These are phyloP conservation scores for Saiga tatarica DNA, from an alignment of 2,113 vertebrate genomes.

Conservation along the genomic window DNA sequence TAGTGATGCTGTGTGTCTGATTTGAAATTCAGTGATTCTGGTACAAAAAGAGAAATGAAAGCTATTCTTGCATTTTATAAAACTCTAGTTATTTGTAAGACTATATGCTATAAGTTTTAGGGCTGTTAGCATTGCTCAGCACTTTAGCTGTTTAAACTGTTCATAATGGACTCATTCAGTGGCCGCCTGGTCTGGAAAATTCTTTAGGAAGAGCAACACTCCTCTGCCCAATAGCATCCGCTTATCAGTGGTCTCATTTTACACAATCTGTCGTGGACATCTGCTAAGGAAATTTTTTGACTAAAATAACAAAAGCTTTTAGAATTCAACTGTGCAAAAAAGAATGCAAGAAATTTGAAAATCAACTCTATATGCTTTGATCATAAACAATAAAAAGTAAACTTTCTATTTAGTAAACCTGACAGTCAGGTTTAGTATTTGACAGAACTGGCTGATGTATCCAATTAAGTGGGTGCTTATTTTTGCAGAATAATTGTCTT, in stretches of 20 bases:
- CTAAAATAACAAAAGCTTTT: not conserved
- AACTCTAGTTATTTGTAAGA: not conserved
- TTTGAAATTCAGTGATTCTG: not conserved
- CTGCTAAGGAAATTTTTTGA: conserved; percentile 27
- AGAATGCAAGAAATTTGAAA: not conserved
- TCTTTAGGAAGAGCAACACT: not conserved
- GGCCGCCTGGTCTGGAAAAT: not conserved
- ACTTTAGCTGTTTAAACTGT: not conserved
- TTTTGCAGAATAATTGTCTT: not conserved
- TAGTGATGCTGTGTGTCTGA: not conserved
- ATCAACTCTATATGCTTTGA: not conserved
- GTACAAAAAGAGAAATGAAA: not conserved
- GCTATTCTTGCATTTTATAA: not conserved
- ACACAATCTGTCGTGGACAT: conserved; percentile 29
- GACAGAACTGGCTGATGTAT: not conserved
- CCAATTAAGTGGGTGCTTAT: not conserved
- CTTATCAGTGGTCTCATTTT: not conserved
- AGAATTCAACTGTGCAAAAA: conserved; percentile 1
- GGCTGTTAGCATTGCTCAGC: not conserved
- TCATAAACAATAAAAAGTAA: not conserved
- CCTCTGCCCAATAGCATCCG: not conserved
- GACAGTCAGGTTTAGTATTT: not conserved
- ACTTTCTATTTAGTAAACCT: not conserved
- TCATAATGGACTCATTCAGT: not conserved
- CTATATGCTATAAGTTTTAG: not conserved